Conservation (phyloP, 2,797 vertebrate genomes). For the Sebastes hopkinsi region DNA sequence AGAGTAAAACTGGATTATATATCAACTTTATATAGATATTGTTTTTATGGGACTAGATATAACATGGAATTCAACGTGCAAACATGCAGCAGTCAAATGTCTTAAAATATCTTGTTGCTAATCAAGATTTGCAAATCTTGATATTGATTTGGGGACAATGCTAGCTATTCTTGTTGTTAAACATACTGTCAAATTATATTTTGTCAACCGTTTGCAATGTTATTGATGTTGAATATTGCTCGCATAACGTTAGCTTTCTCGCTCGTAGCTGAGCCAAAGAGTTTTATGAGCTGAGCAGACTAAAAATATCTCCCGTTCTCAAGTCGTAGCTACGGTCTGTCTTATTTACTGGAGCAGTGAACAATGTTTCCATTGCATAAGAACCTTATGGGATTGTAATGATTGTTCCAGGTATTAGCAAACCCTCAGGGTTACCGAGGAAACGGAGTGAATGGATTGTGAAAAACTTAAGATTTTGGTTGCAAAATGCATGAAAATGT, state of each 20-base stretch:
- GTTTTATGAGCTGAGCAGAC: neutral
- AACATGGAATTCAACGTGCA: neutral
- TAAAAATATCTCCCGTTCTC: neutral
- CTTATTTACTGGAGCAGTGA: no score
- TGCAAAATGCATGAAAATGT: no score
- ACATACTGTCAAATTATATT: no score
- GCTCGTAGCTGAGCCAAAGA: neutral
- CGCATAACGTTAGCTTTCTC: neutral
- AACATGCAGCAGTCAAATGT: neutral
- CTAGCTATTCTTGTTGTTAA: no score
- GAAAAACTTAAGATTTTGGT: no score
- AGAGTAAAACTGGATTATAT: constrained; percentile 9
- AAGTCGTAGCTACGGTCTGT: no score
- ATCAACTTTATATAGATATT: neutral
- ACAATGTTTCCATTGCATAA: neutral
- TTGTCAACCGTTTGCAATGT: no score
- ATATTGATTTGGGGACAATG: no score
- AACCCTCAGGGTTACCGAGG: fast-evolving
- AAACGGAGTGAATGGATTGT: no score
- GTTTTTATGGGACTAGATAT: neutral
- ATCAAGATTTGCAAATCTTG: no score
- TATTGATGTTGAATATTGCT: no score
- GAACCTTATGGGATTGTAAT: neutral
- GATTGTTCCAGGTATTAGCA: neutral
- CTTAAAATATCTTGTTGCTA: no score